A percentile compares a stretch with the other conserved stretches of the same genome.
phyloP scores from a whole-genome alignment of 30 jellyfish, hydroid and myxozoan genomes.

The Pelagia noctiluca region DNA sequence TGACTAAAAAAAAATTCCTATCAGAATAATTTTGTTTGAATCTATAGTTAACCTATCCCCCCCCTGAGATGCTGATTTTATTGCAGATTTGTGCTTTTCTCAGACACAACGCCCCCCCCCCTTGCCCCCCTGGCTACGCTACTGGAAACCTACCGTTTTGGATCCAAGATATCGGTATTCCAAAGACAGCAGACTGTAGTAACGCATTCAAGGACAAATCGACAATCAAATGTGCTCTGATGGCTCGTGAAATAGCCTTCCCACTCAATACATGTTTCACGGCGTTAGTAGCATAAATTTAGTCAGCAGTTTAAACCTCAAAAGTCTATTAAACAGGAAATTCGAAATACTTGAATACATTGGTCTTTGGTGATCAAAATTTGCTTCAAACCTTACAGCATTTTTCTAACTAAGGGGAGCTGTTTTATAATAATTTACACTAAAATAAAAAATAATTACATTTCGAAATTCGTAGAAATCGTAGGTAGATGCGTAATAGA shows the following conservation, averaged over 20 bases:
- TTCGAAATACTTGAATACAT: not conserved
- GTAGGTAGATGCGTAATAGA: not conserved
- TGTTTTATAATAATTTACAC: not conserved
- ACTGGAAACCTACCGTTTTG: not conserved
- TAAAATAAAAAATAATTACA: not conserved
- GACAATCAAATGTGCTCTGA: constrained; percentile 40
- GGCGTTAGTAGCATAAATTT: not conserved
- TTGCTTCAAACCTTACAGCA: constrained; percentile 2
- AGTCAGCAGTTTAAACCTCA: no score
- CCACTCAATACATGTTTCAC: constrained; percentile 19
- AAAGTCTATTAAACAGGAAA: not conserved
- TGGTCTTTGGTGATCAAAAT: not conserved
- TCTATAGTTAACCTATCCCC: no score
- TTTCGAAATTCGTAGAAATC: not conserved
- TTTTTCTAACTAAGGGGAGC: constrained; percentile 1
- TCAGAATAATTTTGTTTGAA: no score
- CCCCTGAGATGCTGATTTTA: no score
- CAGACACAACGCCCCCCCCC: no score
- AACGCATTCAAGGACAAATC: constrained; percentile 29
- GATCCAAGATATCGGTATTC: not conserved
- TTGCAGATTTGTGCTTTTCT: no score
- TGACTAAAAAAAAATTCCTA: no score
- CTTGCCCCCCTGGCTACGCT: no score
- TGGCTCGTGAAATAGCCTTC: constrained; percentile 30
- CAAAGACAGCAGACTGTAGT: constrained; percentile 20